Evolutionary conservation across 53 echinoderm and acorn worm genomes (phyloP).

Genomic region (Echinometra lucunter): DNA sequence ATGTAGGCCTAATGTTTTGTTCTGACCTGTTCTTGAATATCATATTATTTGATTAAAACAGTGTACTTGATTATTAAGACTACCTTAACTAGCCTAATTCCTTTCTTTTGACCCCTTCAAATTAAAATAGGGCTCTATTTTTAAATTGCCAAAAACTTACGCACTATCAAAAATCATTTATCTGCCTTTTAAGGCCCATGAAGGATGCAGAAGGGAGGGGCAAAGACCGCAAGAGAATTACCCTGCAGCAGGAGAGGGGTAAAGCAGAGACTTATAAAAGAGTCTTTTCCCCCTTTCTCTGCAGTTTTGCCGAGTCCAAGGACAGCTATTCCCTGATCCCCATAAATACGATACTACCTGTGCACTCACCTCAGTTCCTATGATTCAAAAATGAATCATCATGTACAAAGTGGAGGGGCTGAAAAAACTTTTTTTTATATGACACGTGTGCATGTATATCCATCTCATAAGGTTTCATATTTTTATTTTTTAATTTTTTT

Average conservation of each 20-base stretch:
- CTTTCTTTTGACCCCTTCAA: conserved; percentile 1
- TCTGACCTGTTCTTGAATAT: neutral
- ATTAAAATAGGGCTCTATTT: neutral
- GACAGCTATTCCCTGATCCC: conserved; percentile 31
- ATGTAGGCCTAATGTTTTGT: neutral
- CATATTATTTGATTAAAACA: neutral
- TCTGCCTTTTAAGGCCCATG: neutral
- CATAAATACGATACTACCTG: conserved; percentile 52
- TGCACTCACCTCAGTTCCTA: conserved; percentile 38
- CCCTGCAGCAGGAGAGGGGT: conserved; percentile 1
- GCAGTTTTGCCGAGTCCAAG: conserved; percentile 30
- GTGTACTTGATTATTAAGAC: neutral
- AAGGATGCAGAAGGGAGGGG: conserved; percentile 36
- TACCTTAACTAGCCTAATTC: neutral
- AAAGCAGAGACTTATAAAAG: conserved; percentile 9
- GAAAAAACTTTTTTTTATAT: neutral
- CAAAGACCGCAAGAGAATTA: conserved; percentile 41
- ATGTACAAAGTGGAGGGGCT: neutral
- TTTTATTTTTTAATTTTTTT: neutral
- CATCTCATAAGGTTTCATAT: neutral
- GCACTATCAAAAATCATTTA: neutral
- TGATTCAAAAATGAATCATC: conserved; percentile 41
- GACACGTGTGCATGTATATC: neutral
- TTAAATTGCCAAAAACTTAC: neutral
- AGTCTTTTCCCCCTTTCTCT: conserved; percentile 18